Percentiles rank a stretch among this genome's conserved stretches.
Conservation (phyloP, 92 coral and sea anemone species). For the Epizoanthus fatuus region DNA sequence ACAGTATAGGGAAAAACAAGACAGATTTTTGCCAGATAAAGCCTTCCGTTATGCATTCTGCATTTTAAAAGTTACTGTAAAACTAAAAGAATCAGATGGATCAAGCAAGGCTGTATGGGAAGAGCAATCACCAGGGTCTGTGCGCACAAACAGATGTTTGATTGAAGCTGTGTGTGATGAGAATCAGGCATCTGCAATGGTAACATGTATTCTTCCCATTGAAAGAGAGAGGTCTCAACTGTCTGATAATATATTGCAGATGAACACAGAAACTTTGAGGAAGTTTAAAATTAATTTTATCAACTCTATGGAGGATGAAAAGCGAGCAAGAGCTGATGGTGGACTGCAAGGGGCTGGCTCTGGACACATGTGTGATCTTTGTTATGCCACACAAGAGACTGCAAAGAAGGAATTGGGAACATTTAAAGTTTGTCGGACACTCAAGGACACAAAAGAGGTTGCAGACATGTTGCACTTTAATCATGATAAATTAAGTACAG, state of each 20-base stretch:
- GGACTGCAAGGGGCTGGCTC: constrained; percentile 49
- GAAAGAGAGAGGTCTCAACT: constrained; percentile 33
- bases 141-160: constrained; percentile 36
- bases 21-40: constrained; percentile 28
- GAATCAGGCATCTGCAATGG: constrained; percentile 53
- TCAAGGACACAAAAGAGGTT: constrained; percentile 48
- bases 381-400: constrained; percentile 58
- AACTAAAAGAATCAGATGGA: constrained; percentile 2
- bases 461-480: constrained; percentile 47
- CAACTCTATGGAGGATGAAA: constrained; percentile 50
- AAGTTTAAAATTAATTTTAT: constrained; percentile 34
- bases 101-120: constrained; percentile 29
- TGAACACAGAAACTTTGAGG: constrained; percentile 17
- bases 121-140: constrained; percentile 52
- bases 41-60: constrained; percentile 42
- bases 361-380: constrained; percentile 42
- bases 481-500: neutral
- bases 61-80: constrained; percentile 25
- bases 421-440: constrained; percentile 39
- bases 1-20: constrained; percentile 34
- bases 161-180: constrained; percentile 48
- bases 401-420: constrained; percentile 43
- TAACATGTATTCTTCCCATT: constrained; percentile 39
- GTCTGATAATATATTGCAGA: constrained; percentile 9
- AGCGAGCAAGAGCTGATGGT: constrained; percentile 1